Percentiles rank a stretch among this genome's conserved stretches.
phyloP scores from a whole-genome alignment of 2,113 vertebrate species.

The Phrynosoma platyrhinos region DNA sequence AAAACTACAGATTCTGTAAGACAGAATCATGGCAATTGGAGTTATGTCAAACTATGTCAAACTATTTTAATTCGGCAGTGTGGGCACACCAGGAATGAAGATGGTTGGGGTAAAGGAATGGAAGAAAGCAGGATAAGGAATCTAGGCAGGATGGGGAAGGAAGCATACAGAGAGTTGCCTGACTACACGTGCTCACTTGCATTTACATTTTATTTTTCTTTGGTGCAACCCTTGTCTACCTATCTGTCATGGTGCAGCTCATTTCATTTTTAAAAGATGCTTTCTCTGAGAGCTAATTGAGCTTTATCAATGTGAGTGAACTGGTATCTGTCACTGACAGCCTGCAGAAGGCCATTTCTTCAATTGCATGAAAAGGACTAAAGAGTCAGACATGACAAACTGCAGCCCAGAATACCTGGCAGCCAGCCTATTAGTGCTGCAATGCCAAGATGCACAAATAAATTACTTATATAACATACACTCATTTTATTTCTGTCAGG shows the following conservation, averaged over 20 bases:
- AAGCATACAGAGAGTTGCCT: neutral
- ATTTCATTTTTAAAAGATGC: constrained; percentile 71
- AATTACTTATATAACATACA: constrained; percentile 70
- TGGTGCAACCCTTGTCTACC: constrained; percentile 37
- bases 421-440: constrained; percentile 67
- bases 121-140: neutral
- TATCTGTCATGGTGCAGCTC: constrained; percentile 57
- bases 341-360: constrained; percentile 75
- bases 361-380: constrained; percentile 68
- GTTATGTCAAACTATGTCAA: no score
- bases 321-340: constrained; percentile 70
- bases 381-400: constrained; percentile 74
- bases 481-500: constrained; percentile 67
- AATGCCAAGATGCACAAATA: constrained; percentile 66
- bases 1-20: no score
- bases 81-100: no score
- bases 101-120: no score
- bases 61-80: no score
- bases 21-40: no score
- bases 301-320: constrained; percentile 69
- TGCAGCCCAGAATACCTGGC: constrained; percentile 67
- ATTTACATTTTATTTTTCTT: constrained; percentile 60
- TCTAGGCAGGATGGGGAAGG: neutral
- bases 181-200: neutral
- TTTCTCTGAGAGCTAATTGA: constrained; percentile 71